Evolutionary conservation across 1,140 invertebrate species (phyloP), one percentile per base, ranked within the genome.

Genomic region (Parapsyche elsis): DNA sequence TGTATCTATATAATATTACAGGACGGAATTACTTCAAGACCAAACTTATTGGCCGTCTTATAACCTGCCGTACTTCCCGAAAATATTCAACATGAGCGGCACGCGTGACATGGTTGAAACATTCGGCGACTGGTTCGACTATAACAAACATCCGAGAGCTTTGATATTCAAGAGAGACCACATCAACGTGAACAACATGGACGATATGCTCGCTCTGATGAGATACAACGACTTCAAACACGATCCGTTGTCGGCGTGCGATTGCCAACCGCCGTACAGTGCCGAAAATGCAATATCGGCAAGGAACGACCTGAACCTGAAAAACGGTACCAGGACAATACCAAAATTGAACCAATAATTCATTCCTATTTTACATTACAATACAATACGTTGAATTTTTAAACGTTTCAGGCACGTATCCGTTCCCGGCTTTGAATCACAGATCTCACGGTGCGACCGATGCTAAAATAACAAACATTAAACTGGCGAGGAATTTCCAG

Each of bases 171-270:
- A 88, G 80, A 80, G 91, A 71, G 91, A 92, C 85, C 92, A 93
- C 79, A 84, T 78, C 1, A 88, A 88, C 5, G 90, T 94, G 4
- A 80, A 78, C 21, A 90, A 92, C 85, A 83, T 93, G 59, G 80
- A 84, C 19, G 87, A 87, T 70, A 92, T 94, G 90, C 89, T 91
- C 73, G 86, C 84, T 38, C 84, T 93, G 45, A 93, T 94, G 92
- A 88, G 93, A 57, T 95, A 94, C 89, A 95, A 95, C 86, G 90
- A 95, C 86, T 95, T 89, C 86, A 88, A 87, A 74, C 86, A 94
- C 85, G 94, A 95, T 85, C 92, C 93, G 14, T 87, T 94, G 21
- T 89, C 93, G 21, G 86, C 87, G 71, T 95, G 94, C 86, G 84
- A 82, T 84, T 95, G 94, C 85, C 87, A 84, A 14, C 94, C 94